These are phyloP conservation scores for Hypena proboscidalis DNA, from an alignment of 2,888 invertebrate genomes.

Conservation along the genomic window DNA sequence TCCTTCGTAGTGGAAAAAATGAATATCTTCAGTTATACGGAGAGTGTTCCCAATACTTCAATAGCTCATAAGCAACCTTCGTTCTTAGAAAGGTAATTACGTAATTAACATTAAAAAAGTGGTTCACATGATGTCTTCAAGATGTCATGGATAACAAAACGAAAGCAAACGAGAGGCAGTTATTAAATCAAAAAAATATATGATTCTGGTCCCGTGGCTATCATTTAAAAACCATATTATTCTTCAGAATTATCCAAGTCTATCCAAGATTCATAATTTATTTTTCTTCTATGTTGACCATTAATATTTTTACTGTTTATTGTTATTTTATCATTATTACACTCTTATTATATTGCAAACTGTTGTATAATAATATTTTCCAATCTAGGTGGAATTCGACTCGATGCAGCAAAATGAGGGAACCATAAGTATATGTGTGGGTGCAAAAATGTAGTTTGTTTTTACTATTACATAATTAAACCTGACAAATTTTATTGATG, in stretches of 20 bases:
- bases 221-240: too few relatives aligned
- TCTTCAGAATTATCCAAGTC: too few relatives aligned
- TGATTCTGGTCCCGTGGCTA: too few relatives aligned
- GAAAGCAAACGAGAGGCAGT: too few relatives aligned
- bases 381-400: constrained; percentile 60
- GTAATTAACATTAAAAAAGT: too few relatives aligned
- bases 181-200: too few relatives aligned
- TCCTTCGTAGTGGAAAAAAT: constrained; percentile 94
- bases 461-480: neutral
- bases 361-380: constrained; percentile 44
- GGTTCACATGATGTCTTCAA: too few relatives aligned
- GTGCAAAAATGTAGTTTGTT: constrained; percentile 23
- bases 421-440: constrained; percentile 66
- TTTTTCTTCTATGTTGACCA: neutral
- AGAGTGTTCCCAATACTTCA: constrained; percentile 73
- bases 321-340: neutral
- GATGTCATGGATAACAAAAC: too few relatives aligned
- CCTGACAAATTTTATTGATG: constrained; percentile 4
- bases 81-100: constrained; percentile 80
- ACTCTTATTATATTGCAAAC: neutral
- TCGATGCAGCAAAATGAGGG: constrained; percentile 40
- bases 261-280: too few relatives aligned
- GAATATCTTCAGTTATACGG: constrained; percentile 83
- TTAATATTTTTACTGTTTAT: neutral
- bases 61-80: constrained; percentile 80